phyloP scores from a whole-genome alignment of 2,113 vertebrate genomes.

The Piaya cayana region DNA sequence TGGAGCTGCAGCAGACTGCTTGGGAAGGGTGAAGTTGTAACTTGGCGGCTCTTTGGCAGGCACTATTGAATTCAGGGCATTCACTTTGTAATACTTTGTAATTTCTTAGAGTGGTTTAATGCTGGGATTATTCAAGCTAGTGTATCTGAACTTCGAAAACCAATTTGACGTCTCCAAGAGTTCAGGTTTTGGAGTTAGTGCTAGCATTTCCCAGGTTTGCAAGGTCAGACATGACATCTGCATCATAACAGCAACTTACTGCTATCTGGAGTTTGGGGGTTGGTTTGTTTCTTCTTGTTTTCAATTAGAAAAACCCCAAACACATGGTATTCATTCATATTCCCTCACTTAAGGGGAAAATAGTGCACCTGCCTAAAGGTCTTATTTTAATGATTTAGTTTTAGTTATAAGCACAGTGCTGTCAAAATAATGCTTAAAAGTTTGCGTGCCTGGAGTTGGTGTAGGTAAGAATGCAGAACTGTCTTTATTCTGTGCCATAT shows the following conservation, averaged over 20 bases:
- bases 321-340: neutral
- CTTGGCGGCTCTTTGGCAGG: neutral
- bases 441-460: neutral
- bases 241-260: neutral
- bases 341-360: neutral
- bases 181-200: neutral
- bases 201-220: neutral
- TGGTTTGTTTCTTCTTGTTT: neutral
- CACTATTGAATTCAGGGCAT: neutral
- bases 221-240: neutral
- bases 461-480: neutral
- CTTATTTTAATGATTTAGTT: neutral
- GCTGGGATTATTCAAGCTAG: neutral
- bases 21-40: neutral
- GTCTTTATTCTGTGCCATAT: neutral
- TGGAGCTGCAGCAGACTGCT: neutral
- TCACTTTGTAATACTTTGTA: neutral
- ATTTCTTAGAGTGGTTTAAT: neutral
- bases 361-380: neutral
- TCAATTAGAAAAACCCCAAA: neutral
- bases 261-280: neutral
- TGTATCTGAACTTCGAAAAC: neutral
- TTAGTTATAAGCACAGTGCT: neutral
- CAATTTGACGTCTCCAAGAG: neutral
- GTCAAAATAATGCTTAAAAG: neutral